phyloP scores from a whole-genome alignment of 2,888 invertebrate genomes.

The Agrotis exclamationis region DNA sequence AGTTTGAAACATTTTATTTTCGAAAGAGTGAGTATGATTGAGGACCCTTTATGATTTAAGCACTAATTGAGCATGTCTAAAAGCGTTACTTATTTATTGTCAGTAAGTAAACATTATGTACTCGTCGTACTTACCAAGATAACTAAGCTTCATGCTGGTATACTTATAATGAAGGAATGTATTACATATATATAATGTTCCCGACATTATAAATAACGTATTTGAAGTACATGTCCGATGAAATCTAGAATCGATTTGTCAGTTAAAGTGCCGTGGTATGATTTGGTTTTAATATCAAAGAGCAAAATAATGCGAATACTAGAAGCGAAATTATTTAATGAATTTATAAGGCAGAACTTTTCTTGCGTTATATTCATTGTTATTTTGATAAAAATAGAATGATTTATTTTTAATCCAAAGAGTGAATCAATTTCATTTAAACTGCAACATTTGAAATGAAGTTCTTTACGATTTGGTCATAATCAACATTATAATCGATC shows the following conservation, averaged over 20 bases:
- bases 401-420: too few species aligned
- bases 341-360: background rate
- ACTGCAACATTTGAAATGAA: too few species aligned
- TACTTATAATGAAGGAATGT: background rate
- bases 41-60: background rate
- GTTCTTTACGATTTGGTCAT: too few species aligned
- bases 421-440: too few species aligned
- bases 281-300: slow-evolving; percentile 28
- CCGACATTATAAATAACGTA: slow-evolving; percentile 57
- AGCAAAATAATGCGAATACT: slow-evolving; percentile 24
- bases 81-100: background rate
- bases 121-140: too few species aligned
- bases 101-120: background rate
- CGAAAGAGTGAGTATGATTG: background rate
- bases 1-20: slow-evolving; percentile 1
- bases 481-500: too few species aligned
- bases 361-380: background rate
- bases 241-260: slow-evolving; percentile 58
- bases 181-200: slow-evolving; percentile 8
- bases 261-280: slow-evolving; percentile 38
- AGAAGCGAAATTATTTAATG: slow-evolving; percentile 37
- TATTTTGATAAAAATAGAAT: too few species aligned
- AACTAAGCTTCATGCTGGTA: too few species aligned
- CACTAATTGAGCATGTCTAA: background rate
- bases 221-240: slow-evolving; percentile 46